Conservation (phyloP, 2,797 vertebrate species). For the Amphiprion clarkii region DNA sequence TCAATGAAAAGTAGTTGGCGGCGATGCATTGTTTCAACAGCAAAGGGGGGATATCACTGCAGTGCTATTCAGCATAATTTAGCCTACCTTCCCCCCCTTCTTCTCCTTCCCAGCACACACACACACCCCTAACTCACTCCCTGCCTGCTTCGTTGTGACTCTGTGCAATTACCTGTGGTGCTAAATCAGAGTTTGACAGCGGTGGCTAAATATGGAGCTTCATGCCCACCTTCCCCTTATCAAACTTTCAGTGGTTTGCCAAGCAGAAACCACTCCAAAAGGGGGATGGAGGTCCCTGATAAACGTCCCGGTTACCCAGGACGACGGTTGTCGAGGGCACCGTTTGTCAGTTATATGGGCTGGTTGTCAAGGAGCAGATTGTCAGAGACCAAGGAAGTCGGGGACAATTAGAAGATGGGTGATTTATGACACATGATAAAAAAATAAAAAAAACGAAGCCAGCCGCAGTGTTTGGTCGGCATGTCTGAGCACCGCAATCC, state of each 20-base stretch:
- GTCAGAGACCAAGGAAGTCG: conserved; percentile 73
- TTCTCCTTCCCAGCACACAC: conserved; percentile 17
- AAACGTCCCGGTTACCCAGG: conserved; percentile 64
- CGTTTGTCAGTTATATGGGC: conserved; percentile 78
- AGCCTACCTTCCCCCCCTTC: conserved; percentile 4
- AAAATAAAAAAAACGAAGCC: conserved; percentile 15
- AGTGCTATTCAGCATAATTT: conserved; percentile 78
- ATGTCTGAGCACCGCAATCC: conserved; percentile 29
- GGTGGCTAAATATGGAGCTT: conserved; percentile 71
- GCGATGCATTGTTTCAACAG: conserved; percentile 77
- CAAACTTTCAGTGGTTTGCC: conserved; percentile 69
- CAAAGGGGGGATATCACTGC: conserved; percentile 71
- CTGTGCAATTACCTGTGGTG: conserved; percentile 70
- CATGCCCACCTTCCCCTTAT: conserved; percentile 66
- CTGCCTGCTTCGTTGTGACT: conserved; percentile 57
- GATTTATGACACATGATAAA: conserved; percentile 67
- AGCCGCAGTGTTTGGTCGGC: conserved; percentile 20
- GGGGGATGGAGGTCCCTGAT: conserved; percentile 61
- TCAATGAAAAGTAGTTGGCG: conserved; percentile 73
- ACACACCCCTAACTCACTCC: conserved; percentile 49
- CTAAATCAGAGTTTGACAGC: conserved; percentile 74
- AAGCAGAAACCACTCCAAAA: conserved; percentile 46
- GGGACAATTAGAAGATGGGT: conserved; percentile 75
- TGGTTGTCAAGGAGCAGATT: conserved; percentile 79
- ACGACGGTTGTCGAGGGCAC: conserved; percentile 60